Conservation (phyloP, 2,797 vertebrate species). For the Coendou prehensilis region DNA sequence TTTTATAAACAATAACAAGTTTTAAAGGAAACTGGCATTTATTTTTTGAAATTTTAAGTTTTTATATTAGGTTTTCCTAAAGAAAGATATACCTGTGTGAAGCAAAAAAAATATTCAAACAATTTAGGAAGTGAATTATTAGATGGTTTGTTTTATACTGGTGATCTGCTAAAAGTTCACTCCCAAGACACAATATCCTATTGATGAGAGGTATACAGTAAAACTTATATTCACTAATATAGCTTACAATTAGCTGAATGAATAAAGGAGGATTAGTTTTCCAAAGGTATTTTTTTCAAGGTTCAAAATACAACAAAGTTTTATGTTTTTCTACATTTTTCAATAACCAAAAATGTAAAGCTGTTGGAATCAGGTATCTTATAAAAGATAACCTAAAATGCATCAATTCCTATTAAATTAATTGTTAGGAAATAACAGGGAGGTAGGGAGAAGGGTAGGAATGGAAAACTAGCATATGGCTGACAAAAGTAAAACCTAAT, state of each 20-base stretch:
- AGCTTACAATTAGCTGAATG: constrained; percentile 35
- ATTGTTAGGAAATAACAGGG: constrained; percentile 64
- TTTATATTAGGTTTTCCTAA: constrained; percentile 34
- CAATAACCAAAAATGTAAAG: constrained; percentile 49
- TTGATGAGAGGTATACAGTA: constrained; percentile 28
- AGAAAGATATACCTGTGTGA: constrained; percentile 33
- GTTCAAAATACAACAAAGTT: constrained; percentile 36
- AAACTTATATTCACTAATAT: background rate
- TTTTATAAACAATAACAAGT: constrained; percentile 45
- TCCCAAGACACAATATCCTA: constrained; percentile 1
- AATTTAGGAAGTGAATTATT: constrained; percentile 55
- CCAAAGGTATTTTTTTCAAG: constrained; percentile 46
- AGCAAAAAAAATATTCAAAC: constrained; percentile 39
- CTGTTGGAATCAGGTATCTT: constrained; percentile 18
- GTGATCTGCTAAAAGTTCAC: constrained; percentile 41
- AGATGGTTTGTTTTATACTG: constrained; percentile 36
- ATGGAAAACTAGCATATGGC: constrained; percentile 69
- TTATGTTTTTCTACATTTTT: constrained; percentile 56
- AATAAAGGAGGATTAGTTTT: constrained; percentile 11
- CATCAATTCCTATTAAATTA: constrained; percentile 61
- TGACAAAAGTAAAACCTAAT: constrained; percentile 85
- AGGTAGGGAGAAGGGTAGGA: background rate
- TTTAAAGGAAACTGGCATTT: constrained; percentile 54
- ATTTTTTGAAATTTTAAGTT: constrained; percentile 19
- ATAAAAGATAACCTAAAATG: constrained; percentile 67